These are phyloP conservation scores for Sebastes matsubarae DNA, from an alignment of 2,797 vertebrate genomes.

Conservation along the genomic window DNA sequence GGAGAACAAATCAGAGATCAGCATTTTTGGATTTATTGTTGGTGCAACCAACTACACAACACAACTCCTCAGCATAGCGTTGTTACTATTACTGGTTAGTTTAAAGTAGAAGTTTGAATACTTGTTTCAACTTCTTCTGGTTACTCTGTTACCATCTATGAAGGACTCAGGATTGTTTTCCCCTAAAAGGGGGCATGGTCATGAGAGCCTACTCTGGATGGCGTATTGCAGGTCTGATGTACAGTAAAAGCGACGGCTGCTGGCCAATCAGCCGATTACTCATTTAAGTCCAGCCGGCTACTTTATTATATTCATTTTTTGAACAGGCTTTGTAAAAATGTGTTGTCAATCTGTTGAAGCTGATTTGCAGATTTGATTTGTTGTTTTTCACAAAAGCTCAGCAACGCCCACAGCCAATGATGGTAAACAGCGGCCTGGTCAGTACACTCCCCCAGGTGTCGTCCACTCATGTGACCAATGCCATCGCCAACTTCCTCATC, in stretches of 20 bases:
- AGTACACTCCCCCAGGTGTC: slow-evolving; percentile 10
- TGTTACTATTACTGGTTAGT: fast-evolving
- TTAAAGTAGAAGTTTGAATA: fast-evolving
- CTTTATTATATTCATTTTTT: not conserved
- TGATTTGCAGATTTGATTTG: not conserved
- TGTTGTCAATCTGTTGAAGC: not conserved
- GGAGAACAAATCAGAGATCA: too few species aligned
- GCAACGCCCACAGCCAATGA: slow-evolving; percentile 21
- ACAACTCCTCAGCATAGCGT: too few species aligned
- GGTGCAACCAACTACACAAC: too few species aligned
- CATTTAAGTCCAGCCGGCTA: not conserved
- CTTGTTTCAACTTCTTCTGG: fast-evolving
- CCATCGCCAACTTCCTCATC: slow-evolving; percentile 76
- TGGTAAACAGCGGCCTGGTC: slow-evolving; percentile 7
- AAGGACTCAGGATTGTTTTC: too few species aligned
- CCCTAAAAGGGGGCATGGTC: too few species aligned
- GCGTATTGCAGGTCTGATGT: too few species aligned
- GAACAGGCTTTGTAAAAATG: not conserved
- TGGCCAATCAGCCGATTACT: not conserved
- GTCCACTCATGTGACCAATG: slow-evolving; percentile 58
- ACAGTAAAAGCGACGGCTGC: too few species aligned
- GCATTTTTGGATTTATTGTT: too few species aligned
- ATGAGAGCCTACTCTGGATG: too few species aligned
- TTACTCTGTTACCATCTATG: too few species aligned
- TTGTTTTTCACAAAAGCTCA: slow-evolving; percentile 28